A percentile compares a stretch with the other conserved stretches of the same genome.
Conservation (phyloP, 2,797 vertebrate species). For the Hyperoplus lanceolatus region DNA sequence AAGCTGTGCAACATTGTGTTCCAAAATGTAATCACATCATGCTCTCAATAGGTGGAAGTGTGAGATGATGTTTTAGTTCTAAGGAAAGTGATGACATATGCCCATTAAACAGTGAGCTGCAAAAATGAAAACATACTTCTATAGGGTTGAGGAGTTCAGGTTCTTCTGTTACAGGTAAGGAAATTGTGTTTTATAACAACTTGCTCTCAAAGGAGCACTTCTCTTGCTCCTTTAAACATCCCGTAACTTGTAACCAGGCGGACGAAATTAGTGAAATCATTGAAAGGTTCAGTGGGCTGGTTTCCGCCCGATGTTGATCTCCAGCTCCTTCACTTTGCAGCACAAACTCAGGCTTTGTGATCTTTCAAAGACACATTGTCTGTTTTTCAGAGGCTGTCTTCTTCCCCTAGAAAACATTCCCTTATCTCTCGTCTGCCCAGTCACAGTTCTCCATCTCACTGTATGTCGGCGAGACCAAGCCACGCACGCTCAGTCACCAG, state of each 20-base stretch:
- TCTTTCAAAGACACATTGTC: slow-evolving; percentile 75
- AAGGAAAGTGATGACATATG: slow-evolving; percentile 34
- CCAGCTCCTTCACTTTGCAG: slow-evolving; percentile 48
- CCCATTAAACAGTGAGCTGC: slow-evolving; percentile 16
- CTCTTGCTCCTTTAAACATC: slow-evolving; percentile 53
- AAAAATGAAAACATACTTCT: slow-evolving; percentile 28
- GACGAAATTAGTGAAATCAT: slow-evolving; percentile 51
- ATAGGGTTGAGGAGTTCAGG: slow-evolving; percentile 20
- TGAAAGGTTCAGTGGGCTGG: slow-evolving; percentile 67
- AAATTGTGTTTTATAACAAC: slow-evolving; percentile 17
- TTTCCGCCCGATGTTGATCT: slow-evolving; percentile 63
- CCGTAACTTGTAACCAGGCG: slow-evolving; percentile 43
- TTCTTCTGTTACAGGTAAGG: slow-evolving; percentile 28
- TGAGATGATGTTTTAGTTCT: slow-evolving; percentile 18
- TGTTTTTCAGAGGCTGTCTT: slow-evolving; percentile 74
- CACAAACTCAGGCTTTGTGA: slow-evolving; percentile 65
- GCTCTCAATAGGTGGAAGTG: slow-evolving; percentile 25
- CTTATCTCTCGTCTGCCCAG: slow-evolving; percentile 83
- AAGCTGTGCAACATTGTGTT: slow-evolving; percentile 7
- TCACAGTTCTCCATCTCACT: slow-evolving; percentile 70
- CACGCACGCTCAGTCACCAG: slow-evolving; percentile 61
- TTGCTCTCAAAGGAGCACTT: slow-evolving; percentile 43
- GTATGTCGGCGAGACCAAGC: slow-evolving; percentile 70
- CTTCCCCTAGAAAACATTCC: slow-evolving; percentile 70
- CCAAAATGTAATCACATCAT: slow-evolving; percentile 31